A percentile compares a stretch with the other conserved stretches of the same genome.
These are phyloP conservation scores for Urocynchramus pylzowi DNA, from an alignment of 2,113 vertebrate species.

Conservation along the genomic window DNA sequence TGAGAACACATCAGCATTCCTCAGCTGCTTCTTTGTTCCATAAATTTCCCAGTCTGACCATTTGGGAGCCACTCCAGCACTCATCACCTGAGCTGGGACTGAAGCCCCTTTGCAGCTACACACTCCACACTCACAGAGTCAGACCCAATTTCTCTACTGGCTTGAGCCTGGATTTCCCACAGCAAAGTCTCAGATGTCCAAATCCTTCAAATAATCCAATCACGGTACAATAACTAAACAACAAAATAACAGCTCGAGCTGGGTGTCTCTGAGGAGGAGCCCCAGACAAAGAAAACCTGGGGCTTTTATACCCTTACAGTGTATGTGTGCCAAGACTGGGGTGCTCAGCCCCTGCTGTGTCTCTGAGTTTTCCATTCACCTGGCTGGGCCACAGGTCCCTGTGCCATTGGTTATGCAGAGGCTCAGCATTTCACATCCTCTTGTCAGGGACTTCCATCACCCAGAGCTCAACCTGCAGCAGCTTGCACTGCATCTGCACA, in stretches of 20 bases:
- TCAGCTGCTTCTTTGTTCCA: background rate
- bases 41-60: background rate
- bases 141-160: background rate
- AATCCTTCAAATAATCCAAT: background rate
- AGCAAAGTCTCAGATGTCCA: background rate
- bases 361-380: background rate
- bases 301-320: background rate
- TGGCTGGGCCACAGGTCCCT: background rate
- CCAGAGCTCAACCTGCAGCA: background rate
- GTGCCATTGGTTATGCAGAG: background rate
- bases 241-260: background rate
- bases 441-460: background rate
- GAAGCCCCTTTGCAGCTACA: background rate
- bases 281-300: rapidly evolving
- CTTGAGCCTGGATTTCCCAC: background rate
- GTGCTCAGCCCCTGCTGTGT: background rate
- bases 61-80: background rate
- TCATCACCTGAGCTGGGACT: background rate
- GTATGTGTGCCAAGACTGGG: background rate
- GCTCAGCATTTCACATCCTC: background rate
- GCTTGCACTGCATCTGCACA: background rate
- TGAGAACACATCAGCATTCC: background rate
- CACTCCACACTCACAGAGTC: background rate
- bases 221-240: background rate
- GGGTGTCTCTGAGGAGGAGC: background rate